Evolutionary conservation across 2,888 invertebrate genomes (phyloP).

Genomic region (Blera fallax): DNA sequence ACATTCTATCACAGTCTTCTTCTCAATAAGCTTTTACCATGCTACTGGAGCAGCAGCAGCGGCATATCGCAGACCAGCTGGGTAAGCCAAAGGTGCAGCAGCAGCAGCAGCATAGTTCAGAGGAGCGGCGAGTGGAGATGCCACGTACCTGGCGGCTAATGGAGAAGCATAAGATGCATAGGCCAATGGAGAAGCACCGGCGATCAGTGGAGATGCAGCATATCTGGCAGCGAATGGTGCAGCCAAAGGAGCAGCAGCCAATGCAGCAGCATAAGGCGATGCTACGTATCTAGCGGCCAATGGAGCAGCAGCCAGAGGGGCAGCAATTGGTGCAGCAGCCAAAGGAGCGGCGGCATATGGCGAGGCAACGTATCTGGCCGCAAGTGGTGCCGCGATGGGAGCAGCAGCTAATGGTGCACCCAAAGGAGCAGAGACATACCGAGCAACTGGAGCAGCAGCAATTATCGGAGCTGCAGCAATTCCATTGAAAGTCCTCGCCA

Average conservation of each 20-base stretch:
- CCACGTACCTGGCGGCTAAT: slow-evolving; percentile 11
- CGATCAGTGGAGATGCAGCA: slow-evolving; percentile 21
- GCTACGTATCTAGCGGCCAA: slow-evolving; percentile 14
- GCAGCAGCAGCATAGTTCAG: slow-evolving; percentile 43
- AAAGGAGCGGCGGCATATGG: slow-evolving; percentile 75
- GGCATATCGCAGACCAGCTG: slow-evolving; percentile 59
- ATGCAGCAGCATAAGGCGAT: slow-evolving; percentile 14
- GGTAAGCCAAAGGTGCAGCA: slow-evolving; percentile 49
- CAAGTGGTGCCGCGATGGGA: slow-evolving; percentile 85
- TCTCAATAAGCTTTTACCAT: slow-evolving; percentile 9
- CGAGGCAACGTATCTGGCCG: slow-evolving; percentile 82
- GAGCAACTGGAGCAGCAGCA: slow-evolving; percentile 77
- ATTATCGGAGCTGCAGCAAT: slow-evolving; percentile 81
- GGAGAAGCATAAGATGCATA: slow-evolving; percentile 28
- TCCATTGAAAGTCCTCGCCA: slow-evolving; percentile 69
- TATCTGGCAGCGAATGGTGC: slow-evolving; percentile 73
- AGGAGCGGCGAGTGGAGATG: slow-evolving; percentile 34
- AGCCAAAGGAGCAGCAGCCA: slow-evolving; percentile 12
- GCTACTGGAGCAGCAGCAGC: slow-evolving; percentile 45
- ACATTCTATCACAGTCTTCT: slow-evolving; percentile 53
- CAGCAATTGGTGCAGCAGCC: slow-evolving; percentile 32
- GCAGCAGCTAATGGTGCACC: slow-evolving; percentile 73
- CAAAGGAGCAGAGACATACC: slow-evolving; percentile 79
- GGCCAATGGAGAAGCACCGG: slow-evolving; percentile 15
- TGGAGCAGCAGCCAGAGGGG: slow-evolving; percentile 39